These are phyloP conservation scores for Spodoptera exigua DNA, from an alignment of 2,888 invertebrate genomes.

Conservation along the genomic window DNA sequence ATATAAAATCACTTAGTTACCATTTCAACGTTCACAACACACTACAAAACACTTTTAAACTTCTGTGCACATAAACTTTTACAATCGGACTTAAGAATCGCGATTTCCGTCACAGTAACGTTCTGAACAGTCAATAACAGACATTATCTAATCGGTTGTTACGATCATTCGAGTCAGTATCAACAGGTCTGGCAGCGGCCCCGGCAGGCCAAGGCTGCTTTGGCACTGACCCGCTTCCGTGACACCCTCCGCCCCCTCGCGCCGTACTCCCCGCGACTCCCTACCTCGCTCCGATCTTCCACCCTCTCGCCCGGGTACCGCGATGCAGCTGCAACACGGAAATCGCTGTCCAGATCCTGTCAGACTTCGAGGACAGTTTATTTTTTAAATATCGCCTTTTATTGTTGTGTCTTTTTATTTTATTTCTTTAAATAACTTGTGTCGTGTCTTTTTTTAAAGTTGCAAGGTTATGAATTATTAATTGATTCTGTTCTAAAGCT, in stretches of 20 bases:
- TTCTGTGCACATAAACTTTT: slow-evolving; percentile 7
- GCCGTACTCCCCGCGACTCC: slow-evolving; percentile 34
- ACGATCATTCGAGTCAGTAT: slow-evolving; percentile 60
- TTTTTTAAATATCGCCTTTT: too few species aligned
- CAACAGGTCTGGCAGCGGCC: slow-evolving; percentile 75
- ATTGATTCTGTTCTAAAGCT: too few species aligned
- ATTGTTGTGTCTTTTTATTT: slow-evolving; percentile 1
- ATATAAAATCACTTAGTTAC: slow-evolving; percentile 3
- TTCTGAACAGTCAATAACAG: slow-evolving; percentile 29
- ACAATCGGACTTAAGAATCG: slow-evolving; percentile 20
- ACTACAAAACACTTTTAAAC: slow-evolving; percentile 12
- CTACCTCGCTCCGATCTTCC: slow-evolving; percentile 45
- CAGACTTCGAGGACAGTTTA: slow-evolving; percentile 17
- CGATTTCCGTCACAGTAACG: slow-evolving; percentile 13
- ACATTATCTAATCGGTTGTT: slow-evolving; percentile 46
- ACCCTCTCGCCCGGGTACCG: slow-evolving; percentile 49
- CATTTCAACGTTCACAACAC: slow-evolving; percentile 14
- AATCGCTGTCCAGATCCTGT: slow-evolving; percentile 37
- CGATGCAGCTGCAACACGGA: slow-evolving; percentile 58
- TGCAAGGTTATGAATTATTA: too few species aligned
- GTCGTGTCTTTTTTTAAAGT: background rate
- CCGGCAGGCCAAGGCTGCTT: slow-evolving; percentile 71
- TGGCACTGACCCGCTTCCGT: slow-evolving; percentile 79
- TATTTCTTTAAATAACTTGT: background rate
- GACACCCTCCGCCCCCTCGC: slow-evolving; percentile 46